These are phyloP conservation scores for Drosophila gunungcola DNA, from an alignment of 1,140 invertebrate genomes.

Conservation along the genomic window DNA sequence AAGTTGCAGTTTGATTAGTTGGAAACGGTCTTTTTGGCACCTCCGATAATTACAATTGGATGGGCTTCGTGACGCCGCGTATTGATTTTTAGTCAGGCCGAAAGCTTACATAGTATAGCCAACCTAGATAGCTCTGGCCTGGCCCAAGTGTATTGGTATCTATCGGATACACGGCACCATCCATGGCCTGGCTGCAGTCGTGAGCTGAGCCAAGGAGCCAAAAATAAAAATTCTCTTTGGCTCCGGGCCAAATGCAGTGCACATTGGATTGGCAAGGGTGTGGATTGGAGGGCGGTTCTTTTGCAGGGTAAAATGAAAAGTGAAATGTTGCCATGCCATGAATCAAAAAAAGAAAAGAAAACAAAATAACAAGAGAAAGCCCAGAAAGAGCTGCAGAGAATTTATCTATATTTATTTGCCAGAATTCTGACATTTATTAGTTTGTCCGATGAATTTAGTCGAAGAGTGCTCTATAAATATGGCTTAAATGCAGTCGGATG, in stretches of 20 bases:
- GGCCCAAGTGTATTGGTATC: slow-evolving; percentile 37
- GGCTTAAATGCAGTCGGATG: slow-evolving; percentile 27
- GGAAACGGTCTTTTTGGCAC: slow-evolving; percentile 45
- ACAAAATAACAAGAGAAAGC: not conserved
- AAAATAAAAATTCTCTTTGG: slow-evolving; percentile 77
- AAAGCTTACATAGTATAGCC: slow-evolving; percentile 42
- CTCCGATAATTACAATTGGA: slow-evolving; percentile 55
- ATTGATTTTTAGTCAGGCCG: slow-evolving; percentile 44
- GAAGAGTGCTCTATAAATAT: slow-evolving; percentile 62
- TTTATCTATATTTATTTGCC: slow-evolving; percentile 47
- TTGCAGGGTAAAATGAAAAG: slow-evolving; percentile 45
- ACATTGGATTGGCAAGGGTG: slow-evolving; percentile 22
- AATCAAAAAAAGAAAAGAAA: not conserved
- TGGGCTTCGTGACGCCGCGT: slow-evolving; percentile 44
- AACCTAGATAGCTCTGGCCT: slow-evolving; percentile 57
- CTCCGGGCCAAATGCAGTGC: slow-evolving; percentile 64
- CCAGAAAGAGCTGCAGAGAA: not conserved
- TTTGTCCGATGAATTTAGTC: slow-evolving; percentile 51
- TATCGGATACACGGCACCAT: slow-evolving; percentile 22
- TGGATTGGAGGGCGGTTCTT: slow-evolving; percentile 4
- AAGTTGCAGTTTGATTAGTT: slow-evolving; percentile 47
- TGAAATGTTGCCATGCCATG: slow-evolving; percentile 58
- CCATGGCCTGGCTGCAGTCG: slow-evolving; percentile 54
- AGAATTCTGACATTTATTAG: slow-evolving; percentile 72
- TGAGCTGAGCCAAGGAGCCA: slow-evolving; percentile 76